These are phyloP conservation scores for Plutella xylostella DNA, from an alignment of 2,888 invertebrate species.

Conservation along the genomic window DNA sequence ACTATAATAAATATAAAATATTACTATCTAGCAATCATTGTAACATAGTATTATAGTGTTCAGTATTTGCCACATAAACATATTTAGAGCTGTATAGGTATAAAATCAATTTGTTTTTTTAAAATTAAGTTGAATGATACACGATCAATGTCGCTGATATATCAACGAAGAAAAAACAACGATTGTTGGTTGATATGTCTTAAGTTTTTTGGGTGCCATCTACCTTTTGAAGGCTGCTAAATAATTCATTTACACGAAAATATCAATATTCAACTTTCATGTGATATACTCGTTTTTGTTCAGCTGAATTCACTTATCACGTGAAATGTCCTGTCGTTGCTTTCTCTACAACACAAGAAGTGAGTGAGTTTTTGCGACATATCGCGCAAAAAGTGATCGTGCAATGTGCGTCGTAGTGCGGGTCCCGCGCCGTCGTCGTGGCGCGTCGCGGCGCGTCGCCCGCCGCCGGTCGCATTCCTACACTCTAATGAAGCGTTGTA, in stretches of 20 bases:
- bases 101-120: too few relatives aligned
- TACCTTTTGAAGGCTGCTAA: too few relatives aligned
- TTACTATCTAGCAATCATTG: not conserved
- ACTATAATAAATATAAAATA: too few relatives aligned
- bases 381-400: not conserved
- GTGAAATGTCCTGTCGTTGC: slow-evolving; percentile 6
- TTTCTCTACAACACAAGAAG: slow-evolving; percentile 4
- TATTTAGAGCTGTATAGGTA: too few relatives aligned
- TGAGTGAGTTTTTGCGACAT: slow-evolving; percentile 3
- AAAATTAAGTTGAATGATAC: too few relatives aligned
- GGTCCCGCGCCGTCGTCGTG: too few relatives aligned
- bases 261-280: not conserved
- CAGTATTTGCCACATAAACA: too few relatives aligned
- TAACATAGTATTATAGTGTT: not conserved
- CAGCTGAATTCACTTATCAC: not conserved
- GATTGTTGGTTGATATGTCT: too few relatives aligned
- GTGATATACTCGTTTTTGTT: not conserved
- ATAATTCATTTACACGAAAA: not conserved
- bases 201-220: too few relatives aligned
- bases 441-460: slow-evolving; percentile 14
- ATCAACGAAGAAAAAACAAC: too few relatives aligned
- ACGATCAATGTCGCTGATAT: too few relatives aligned
- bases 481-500: slow-evolving; percentile 39
- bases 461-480: slow-evolving; percentile 39
- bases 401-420: slow-evolving; percentile 16